Conservation (phyloP, 2,888 invertebrate species). For the Oxyscelio sp. region DNA sequence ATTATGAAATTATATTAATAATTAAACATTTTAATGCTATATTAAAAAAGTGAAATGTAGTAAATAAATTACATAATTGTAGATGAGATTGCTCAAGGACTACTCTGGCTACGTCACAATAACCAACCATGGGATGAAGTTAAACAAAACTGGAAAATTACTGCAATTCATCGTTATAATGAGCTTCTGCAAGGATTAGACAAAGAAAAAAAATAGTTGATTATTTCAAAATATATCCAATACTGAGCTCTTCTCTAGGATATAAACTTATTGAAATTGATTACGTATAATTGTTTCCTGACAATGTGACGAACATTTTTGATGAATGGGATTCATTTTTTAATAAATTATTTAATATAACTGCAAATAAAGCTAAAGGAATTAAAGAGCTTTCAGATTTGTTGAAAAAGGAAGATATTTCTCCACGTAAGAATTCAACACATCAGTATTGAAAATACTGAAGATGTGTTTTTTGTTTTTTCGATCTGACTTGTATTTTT, state of each 20-base stretch:
- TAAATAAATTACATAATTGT: no score
- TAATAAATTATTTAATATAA: neutral
- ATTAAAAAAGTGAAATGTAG: no score
- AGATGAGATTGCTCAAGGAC: neutral
- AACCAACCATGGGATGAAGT: conserved; percentile 47
- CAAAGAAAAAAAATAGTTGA: neutral
- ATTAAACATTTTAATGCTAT: no score
- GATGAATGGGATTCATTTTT: conserved; percentile 5
- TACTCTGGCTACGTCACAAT: conserved; percentile 52
- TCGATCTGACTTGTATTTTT: no score
- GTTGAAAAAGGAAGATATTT: no score
- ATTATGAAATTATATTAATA: neutral
- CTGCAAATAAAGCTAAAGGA: no score
- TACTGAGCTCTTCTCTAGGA: neutral
- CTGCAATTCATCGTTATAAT: conserved; percentile 28
- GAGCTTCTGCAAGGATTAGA: neutral
- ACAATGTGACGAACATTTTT: conserved; percentile 1
- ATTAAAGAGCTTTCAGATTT: no score
- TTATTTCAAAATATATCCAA: no score
- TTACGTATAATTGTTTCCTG: conserved; percentile 2
- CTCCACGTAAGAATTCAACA: no score
- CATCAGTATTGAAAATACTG: no score
- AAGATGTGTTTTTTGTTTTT: no score
- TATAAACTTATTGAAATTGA: conserved; percentile 12
- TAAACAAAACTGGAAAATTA: conserved; percentile 47